These are phyloP conservation scores for Leptopilina myrica DNA, from an alignment of 2,888 invertebrate genomes.

Conservation along the genomic window DNA sequence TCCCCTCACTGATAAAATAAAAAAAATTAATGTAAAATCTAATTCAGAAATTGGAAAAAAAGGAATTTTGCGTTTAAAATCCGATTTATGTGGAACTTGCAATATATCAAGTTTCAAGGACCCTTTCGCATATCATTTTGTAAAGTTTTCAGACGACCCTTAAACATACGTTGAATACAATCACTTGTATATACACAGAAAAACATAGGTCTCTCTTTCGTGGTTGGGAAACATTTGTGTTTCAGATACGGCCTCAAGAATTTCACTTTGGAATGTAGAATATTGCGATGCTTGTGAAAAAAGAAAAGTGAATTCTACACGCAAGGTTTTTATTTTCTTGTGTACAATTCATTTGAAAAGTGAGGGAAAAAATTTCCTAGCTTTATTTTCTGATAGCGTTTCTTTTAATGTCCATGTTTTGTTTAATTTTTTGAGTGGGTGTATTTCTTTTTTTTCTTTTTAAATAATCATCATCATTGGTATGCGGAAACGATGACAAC, in stretches of 20 bases:
- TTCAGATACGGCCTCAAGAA: conserved; percentile 22
- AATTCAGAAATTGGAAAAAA: no score
- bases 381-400: no score
- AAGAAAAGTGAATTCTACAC: neutral
- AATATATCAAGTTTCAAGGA: conserved; percentile 26
- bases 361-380: neutral
- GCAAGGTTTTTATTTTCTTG: conserved; percentile 42
- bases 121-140: conserved; percentile 19
- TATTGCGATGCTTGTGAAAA: conserved; percentile 12
- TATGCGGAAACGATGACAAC: conserved; percentile 66
- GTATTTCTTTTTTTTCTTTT: conserved; percentile 35
- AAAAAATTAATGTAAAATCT: no score
- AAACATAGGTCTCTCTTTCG: conserved; percentile 24
- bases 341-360: neutral
- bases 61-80: neutral
- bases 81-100: conserved; percentile 23
- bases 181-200: conserved; percentile 11
- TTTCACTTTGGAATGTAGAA: conserved; percentile 10
- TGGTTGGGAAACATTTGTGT: conserved; percentile 24
- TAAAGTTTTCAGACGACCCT: conserved; percentile 32
- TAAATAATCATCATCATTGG: conserved; percentile 64
- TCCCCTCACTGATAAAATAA: no score
- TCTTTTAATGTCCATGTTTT: conserved; percentile 6
- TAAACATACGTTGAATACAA: conserved; percentile 34
- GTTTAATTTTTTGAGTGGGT: neutral